Base-by-base conservation (phyloP, 2,797 vertebrate genomes). In the Gadopsis bispinosus region DNA sequence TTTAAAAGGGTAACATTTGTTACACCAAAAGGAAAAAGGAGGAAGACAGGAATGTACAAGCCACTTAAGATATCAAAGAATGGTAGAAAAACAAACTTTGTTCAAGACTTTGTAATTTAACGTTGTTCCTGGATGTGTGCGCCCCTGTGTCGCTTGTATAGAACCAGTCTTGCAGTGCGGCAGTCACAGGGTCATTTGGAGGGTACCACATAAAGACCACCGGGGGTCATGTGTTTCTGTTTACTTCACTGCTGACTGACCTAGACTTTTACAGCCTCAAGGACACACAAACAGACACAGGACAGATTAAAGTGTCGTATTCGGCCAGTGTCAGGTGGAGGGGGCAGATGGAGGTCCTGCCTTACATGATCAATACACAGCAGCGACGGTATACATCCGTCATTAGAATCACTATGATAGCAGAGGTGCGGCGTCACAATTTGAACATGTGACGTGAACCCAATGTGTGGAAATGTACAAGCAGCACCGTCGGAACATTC, bases 251-350 rank as follows among this genome's bases (percentile, higher is more conserved):
- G 12, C 79, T 51, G 13, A 61, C 55, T 79, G 84, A 85, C 80
- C 72, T 61, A 54, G 48, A 81, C 84, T 78, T 82, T 65, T 39
- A 69, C 66, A 59, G 60, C 54, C 48, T 87, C 87, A 91, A 91
- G 88, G 89, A 77, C 86, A 88, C 77, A 75, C 22, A 76, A 51
- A 69, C 66, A 73, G 53, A 69, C 64, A 71, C 56, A 77, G 47
- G 61, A 45, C 65, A 79, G 13, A 7, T 58, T 8, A 58, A 75
- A 55, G 47, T 53, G 53, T 85, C 62, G 35, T 22, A 71, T 56
- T 61, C 62, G 12, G 31, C 39, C 33, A 7, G 29, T 22, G 54
- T 81, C 29, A n/a, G 39, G 71, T 19, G 66, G 22, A 51, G 7
- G 8, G 12, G 9, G 20, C 51, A n/a, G 51, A 8, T 3, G 50